Percentiles rank a stretch among this genome's conserved stretches.
Conservation (phyloP, 2,113 vertebrate genomes). For the Nothoprocta pentlandii region DNA sequence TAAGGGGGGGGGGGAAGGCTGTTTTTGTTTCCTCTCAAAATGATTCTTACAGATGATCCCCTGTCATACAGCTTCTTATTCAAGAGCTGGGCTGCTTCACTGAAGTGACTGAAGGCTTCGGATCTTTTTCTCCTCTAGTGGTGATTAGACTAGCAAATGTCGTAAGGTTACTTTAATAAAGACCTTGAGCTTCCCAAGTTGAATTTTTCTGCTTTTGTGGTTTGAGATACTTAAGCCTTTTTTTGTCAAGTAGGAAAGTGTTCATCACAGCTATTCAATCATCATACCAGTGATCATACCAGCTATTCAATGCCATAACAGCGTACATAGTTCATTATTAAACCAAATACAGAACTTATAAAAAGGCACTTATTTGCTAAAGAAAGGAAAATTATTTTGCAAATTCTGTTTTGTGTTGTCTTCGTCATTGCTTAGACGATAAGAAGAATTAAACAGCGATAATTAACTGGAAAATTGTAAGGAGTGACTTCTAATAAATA, state of each 20-base stretch:
- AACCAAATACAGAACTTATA: not conserved
- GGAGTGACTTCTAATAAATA: not conserved
- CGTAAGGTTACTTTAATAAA: not conserved
- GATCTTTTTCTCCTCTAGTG: not conserved
- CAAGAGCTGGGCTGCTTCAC: not conserved
- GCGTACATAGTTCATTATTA: not conserved
- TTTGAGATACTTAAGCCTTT: not conserved
- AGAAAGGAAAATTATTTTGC: not conserved
- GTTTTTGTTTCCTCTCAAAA: not conserved
- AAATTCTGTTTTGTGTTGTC: not conserved
- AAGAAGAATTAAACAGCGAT: not conserved
- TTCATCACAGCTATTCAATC: not conserved
- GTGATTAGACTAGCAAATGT: slow-evolving; percentile 4
- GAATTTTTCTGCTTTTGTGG: not conserved
- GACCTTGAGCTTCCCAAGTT: not conserved
- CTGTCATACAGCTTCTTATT: not conserved
- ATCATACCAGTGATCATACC: too few species aligned
- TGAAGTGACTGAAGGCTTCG: not conserved
- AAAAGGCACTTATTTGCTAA: not conserved
- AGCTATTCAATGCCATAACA: not conserved
- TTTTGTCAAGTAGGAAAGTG: not conserved
- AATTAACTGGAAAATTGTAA: not conserved
- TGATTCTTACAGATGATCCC: not conserved
- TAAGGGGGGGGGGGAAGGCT: not conserved
- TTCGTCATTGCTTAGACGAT: not conserved